Percentiles rank a stretch among this genome's conserved stretches.
Conservation (phyloP, 2,888 invertebrate species). For the Palloptera scutellata region DNA sequence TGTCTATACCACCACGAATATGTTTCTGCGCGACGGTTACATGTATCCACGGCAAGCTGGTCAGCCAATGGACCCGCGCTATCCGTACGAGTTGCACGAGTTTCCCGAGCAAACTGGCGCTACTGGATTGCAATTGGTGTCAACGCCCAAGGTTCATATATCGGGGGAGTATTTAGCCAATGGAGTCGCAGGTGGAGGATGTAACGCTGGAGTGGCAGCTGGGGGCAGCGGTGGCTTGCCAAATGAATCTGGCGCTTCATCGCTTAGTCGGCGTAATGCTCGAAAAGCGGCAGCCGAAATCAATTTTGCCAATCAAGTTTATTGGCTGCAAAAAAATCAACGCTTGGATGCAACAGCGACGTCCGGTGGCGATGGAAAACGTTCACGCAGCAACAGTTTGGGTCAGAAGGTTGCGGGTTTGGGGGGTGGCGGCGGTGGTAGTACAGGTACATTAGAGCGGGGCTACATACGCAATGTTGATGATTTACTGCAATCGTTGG, state of each 20-base stretch:
- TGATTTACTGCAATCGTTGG: slow-evolving; percentile 56
- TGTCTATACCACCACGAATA: slow-evolving; percentile 59
- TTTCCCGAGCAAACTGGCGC: slow-evolving; percentile 59
- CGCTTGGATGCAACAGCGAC: slow-evolving; percentile 24
- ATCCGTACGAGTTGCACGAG: slow-evolving; percentile 59
- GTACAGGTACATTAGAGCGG: slow-evolving; percentile 36
- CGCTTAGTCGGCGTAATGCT: slow-evolving; percentile 46
- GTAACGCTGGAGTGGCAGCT: slow-evolving; percentile 25
- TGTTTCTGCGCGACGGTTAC: slow-evolving; percentile 61
- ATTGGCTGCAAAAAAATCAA: slow-evolving; percentile 56
- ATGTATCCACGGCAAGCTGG: slow-evolving; percentile 62
- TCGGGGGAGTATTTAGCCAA: slow-evolving; percentile 58
- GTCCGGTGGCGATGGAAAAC: slow-evolving; percentile 24
- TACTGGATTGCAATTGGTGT: slow-evolving; percentile 54
- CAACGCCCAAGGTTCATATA: slow-evolving; percentile 60
- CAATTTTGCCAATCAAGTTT: slow-evolving; percentile 59
- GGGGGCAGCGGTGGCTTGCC: slow-evolving; percentile 12
- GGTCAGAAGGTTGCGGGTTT: slow-evolving; percentile 46
- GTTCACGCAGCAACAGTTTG: slow-evolving; percentile 58
- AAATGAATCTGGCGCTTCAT: slow-evolving; percentile 14
- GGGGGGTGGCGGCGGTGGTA: slow-evolving; percentile 6
- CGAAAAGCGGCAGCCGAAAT: slow-evolving; percentile 56
- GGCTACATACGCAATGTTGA: slow-evolving; percentile 60
- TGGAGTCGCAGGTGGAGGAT: slow-evolving; percentile 32
- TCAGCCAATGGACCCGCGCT: slow-evolving; percentile 60